phyloP scores from a whole-genome alignment of 2,113 vertebrate species.

The Nothocercus julius region DNA sequence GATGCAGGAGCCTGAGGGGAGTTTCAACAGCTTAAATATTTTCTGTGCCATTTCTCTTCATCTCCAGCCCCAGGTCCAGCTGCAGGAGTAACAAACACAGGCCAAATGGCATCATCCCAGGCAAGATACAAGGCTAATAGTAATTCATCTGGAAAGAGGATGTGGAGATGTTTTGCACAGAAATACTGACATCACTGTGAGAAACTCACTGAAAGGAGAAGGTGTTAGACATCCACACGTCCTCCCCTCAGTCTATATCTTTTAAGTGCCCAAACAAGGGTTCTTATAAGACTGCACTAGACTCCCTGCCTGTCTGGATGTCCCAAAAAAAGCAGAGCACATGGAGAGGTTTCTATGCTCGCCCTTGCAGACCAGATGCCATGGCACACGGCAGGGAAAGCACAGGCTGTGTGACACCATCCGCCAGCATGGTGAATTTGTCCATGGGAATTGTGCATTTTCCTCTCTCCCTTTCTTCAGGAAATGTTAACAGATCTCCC shows the following conservation, averaged over 20 bases:
- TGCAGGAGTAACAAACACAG: background rate
- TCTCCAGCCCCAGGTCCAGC: background rate
- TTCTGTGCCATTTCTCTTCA: background rate
- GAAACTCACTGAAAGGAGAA: background rate
- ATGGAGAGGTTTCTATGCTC: background rate
- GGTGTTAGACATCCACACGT: background rate
- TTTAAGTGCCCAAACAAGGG: background rate
- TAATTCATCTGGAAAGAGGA: background rate
- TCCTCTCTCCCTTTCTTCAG: background rate
- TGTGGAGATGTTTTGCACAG: background rate
- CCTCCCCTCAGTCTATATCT: background rate
- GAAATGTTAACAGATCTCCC: background rate
- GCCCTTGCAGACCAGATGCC: background rate
- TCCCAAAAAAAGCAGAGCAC: background rate
- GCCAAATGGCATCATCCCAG: background rate
- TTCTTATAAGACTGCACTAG: background rate
- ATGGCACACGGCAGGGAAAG: background rate
- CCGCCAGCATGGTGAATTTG: background rate
- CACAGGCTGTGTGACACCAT: background rate
- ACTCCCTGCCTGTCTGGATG: background rate
- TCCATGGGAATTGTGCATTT: background rate
- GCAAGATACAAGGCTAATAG: background rate
- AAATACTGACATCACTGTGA: background rate
- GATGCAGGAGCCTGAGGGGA: fast-evolving
- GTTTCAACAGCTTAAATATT: background rate